These are phyloP conservation scores for Gopherus flavomarginatus DNA, from an alignment of 2,113 vertebrate species.

Conservation along the genomic window DNA sequence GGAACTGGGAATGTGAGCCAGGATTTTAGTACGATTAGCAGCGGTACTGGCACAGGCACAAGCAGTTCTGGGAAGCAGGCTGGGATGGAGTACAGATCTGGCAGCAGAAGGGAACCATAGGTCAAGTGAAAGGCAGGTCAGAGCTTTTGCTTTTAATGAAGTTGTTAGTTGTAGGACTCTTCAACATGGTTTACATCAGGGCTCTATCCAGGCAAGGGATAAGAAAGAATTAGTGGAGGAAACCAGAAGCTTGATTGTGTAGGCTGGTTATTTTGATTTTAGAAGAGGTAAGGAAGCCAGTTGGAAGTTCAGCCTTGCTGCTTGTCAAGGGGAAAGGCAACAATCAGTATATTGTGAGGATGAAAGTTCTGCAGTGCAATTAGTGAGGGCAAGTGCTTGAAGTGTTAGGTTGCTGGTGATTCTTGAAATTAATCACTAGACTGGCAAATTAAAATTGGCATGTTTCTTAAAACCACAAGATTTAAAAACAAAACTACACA, in stretches of 20 bases:
- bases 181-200: background rate
- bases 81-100: background rate
- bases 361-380: slow-evolving; percentile 40
- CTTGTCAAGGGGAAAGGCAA: background rate
- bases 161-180: background rate
- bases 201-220: background rate
- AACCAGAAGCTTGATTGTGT: background rate
- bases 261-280: slow-evolving; percentile 30
- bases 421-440: slow-evolving; percentile 52
- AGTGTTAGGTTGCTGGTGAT: slow-evolving; percentile 21
- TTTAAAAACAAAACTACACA: slow-evolving; percentile 50
- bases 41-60: background rate
- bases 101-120: slow-evolving; percentile 21
- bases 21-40: background rate
- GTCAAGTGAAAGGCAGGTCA: slow-evolving; percentile 26
- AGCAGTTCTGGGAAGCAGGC: slow-evolving; percentile 45
- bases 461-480: slow-evolving; percentile 27
- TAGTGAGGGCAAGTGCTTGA: slow-evolving; percentile 36
- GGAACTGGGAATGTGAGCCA: slow-evolving; percentile 61
- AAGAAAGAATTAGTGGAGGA: background rate
- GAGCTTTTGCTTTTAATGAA: slow-evolving; percentile 18
- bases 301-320: background rate
- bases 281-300: slow-evolving; percentile 1
- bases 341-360: background rate
- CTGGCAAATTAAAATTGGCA: slow-evolving; percentile 51